phyloP scores from a whole-genome alignment of 2,888 invertebrate species.

The Euclidia mi region DNA sequence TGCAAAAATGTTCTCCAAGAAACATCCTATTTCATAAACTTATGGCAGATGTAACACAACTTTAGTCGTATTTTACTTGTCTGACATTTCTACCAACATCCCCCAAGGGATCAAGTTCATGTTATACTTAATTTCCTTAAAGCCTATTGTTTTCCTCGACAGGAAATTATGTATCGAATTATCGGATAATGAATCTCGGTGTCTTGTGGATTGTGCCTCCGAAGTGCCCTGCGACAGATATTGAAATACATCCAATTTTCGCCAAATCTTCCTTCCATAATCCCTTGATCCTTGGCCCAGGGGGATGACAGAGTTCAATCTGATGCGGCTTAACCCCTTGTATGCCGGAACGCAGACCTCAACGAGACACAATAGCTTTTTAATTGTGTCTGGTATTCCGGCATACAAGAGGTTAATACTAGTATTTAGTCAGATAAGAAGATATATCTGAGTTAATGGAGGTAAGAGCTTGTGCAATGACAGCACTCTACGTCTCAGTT shows the following conservation, averaged over 20 bases:
- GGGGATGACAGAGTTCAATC: no score
- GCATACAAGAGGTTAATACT: no score
- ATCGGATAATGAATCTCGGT: conserved; percentile 34
- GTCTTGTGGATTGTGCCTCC: background rate
- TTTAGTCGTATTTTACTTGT: conserved; percentile 23
- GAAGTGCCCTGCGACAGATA: background rate
- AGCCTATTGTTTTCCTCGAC: conserved; percentile 39
- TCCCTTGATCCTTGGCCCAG: no score
- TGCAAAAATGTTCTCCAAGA: background rate
- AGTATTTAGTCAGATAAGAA: no score
- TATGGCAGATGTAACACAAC: background rate
- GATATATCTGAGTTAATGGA: no score
- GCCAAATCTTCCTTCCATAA: background rate
- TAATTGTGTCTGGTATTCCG: no score
- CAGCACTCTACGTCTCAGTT: no score
- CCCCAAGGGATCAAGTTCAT: conserved; percentile 28
- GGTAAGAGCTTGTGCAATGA: no score
- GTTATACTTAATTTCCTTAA: conserved; percentile 33
- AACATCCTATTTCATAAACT: background rate
- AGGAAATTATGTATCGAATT: conserved; percentile 38
- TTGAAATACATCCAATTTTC: background rate
- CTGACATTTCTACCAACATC: conserved; percentile 3
- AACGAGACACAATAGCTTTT: no score
- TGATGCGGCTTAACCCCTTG: no score
- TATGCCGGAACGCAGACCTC: no score